Percentiles rank a stretch among this genome's conserved stretches.
These are phyloP conservation scores for Rhinolophus sinicus DNA, from an alignment of 2,113 vertebrate genomes.

Conservation along the genomic window DNA sequence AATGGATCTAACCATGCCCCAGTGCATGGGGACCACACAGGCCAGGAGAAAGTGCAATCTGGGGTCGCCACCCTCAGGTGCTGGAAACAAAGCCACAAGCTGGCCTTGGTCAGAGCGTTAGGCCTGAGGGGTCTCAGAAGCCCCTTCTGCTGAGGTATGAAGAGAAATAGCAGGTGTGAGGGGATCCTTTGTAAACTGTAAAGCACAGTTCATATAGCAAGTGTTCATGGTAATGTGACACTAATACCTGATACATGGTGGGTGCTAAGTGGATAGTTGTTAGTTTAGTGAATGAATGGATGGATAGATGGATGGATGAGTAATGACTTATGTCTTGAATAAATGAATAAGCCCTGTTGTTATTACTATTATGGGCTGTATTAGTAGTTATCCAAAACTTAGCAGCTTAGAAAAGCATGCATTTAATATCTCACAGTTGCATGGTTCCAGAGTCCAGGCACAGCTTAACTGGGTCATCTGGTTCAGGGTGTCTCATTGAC, in stretches of 20 bases:
- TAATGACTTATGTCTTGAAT: background rate
- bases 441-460: background rate
- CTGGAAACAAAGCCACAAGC: background rate
- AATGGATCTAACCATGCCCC: accelerated
- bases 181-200: background rate
- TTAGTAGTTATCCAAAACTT: background rate
- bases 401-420: background rate
- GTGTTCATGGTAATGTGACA: background rate
- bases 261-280: background rate
- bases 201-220: background rate
- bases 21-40: background rate
- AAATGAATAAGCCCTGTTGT: background rate
- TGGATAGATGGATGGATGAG: background rate
- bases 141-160: background rate
- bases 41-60: too few relatives aligned
- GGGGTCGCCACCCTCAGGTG: background rate
- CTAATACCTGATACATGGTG: background rate
- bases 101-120: background rate
- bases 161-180: background rate
- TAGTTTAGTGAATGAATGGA: background rate
- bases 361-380: background rate
- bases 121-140: background rate
- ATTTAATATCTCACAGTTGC: background rate
- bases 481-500: too few relatives aligned
- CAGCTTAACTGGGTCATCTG: background rate